Evolutionary conservation across 2,797 vertebrate species (phyloP).

Genomic region (Enteromius paludinosus): DNA sequence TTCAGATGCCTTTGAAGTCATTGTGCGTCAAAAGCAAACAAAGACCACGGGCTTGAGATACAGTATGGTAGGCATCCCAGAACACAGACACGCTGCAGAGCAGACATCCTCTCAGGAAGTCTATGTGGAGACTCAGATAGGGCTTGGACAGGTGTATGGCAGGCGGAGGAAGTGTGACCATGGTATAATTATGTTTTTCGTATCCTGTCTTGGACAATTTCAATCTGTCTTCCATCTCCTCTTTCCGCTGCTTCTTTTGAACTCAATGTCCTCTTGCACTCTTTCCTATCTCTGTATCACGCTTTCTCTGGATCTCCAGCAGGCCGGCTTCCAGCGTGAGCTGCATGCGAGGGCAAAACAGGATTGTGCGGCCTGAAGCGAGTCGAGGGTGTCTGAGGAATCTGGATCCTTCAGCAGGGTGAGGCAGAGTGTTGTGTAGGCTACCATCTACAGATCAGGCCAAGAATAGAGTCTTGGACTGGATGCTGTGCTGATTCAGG

Average conservation of each 20-base stretch:
- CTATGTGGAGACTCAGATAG: conserved; percentile 6
- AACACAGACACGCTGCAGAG: conserved; percentile 34
- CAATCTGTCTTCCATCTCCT: conserved; percentile 30
- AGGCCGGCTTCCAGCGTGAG: conserved; percentile 57
- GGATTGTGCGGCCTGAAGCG: conserved; percentile 41
- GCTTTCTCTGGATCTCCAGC: conserved; percentile 57
- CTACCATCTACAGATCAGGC: conserved; percentile 22
- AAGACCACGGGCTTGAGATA: conserved; percentile 40
- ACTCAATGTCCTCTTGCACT: conserved; percentile 2
- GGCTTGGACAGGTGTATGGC: conserved; percentile 41
- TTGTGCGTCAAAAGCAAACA: conserved; percentile 43
- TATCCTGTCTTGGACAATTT: conserved; percentile 35
- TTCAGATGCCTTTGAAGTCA: conserved; percentile 51
- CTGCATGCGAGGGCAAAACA: conserved; percentile 67
- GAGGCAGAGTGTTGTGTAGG: conserved; percentile 26
- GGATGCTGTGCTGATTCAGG: conserved; percentile 37
- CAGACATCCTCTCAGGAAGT: conserved; percentile 57
- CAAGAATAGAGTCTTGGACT: conserved; percentile 31
- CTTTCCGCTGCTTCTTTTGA: conserved; percentile 21
- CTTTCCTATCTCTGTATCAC: conserved; percentile 32
- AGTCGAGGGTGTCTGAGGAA: conserved; percentile 58
- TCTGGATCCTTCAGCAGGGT: conserved; percentile 61
- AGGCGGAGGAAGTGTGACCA: conserved; percentile 37
- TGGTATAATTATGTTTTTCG: conserved; percentile 27
- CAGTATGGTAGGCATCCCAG: conserved; percentile 29